Evolutionary conservation across 2,797 vertebrate genomes (phyloP), one percentile per base, ranked within the genome.

Genomic region (Megalops cyprinoides): DNA sequence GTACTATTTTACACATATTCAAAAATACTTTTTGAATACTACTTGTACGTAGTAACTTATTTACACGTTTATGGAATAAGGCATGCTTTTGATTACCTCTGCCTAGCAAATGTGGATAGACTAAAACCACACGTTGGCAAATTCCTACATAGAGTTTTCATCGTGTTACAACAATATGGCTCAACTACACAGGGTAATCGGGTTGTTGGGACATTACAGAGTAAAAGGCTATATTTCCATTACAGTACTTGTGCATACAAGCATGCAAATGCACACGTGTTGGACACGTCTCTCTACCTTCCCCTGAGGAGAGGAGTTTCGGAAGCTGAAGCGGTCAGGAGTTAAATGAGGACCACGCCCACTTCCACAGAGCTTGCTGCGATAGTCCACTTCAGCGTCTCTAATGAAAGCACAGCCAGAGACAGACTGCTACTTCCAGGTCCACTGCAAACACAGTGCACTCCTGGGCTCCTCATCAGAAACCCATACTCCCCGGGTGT

Each of bases 91-190:
- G n/a, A 31, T 76, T 28, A 58, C 67, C 51, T 73, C 58, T 53
- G 34, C 42, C 58, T 25, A 28, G 56, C n/a, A 53, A 67, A 37
- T 37, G 48, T 28, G 18, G 53, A 51, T 4, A 37, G 25, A 58
- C 73, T 51, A 31, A 48, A 62, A 37, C 25, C 39, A 49, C 28
- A 34, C 69, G 56, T 58, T 71, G 42, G 75, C 23, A 62, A 65
- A 91, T 62, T 53, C 84, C 46, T 78, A 14, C n/a, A n/a, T 44
- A 37, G 51, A n/a, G 39, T 37, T 34, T 65, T 34, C 62, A 34
- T 65, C 62, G 37, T 65, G 28, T 77, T 23, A 81, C 87, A 87
- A 90, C 91, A 18, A 34, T n/a, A 65, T 37, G 62, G 62, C 62
- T 65, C 62, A 65, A 37, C 62, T 18, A 34, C 31, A 14, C 31